Evolutionary conservation across 2,797 vertebrate species (phyloP).

Genomic region (Sebastiscus albofasciatus): DNA sequence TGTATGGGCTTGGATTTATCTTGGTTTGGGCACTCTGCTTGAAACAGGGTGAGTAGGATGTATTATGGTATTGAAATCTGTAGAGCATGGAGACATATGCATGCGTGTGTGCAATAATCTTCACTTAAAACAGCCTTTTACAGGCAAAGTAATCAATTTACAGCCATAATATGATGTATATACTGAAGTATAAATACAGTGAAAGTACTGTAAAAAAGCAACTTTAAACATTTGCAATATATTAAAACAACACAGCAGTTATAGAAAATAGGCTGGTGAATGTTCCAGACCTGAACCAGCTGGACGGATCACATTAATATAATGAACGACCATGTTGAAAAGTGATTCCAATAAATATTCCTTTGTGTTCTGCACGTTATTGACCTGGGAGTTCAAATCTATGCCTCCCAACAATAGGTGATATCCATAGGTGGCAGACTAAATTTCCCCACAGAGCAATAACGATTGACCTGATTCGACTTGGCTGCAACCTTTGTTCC

Average conservation of each 20-base stretch:
- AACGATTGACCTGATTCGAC: conserved; percentile 64
- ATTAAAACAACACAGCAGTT: background rate
- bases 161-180: background rate
- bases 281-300: background rate
- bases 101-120: background rate
- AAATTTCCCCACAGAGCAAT: conserved; percentile 76
- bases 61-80: background rate
- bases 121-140: conserved; percentile 12
- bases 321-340: conserved; percentile 22
- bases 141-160: conserved; percentile 1
- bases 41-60: conserved; percentile 77
- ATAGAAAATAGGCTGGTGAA: background rate
- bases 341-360: conserved; percentile 30
- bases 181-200: background rate
- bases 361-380: conserved; percentile 52
- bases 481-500: conserved; percentile 49
- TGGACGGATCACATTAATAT: conserved; percentile 6
- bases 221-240: background rate
- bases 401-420: conserved; percentile 37
- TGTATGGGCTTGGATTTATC: conserved; percentile 81
- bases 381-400: conserved; percentile 55
- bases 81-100: background rate
- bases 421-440: conserved; percentile 44
- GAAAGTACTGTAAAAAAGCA: background rate
- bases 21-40: conserved; percentile 73